phyloP scores from a whole-genome alignment of 2,888 invertebrate species.

The Myopa tessellatipennis region DNA sequence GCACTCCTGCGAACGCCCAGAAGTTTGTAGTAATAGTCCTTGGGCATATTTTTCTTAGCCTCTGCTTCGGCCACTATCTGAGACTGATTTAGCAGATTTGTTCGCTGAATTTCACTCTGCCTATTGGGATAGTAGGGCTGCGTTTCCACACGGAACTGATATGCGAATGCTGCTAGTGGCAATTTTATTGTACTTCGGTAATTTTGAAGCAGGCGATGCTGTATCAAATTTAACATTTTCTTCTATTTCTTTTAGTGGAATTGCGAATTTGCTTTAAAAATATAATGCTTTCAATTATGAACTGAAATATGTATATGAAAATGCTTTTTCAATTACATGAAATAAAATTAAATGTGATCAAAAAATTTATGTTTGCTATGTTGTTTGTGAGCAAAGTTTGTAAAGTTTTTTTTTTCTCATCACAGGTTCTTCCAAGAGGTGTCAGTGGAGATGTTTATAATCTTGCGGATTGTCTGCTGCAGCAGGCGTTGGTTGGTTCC shows the following conservation, averaged over 20 bases:
- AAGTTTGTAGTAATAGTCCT: slow-evolving; percentile 62
- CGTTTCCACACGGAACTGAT: slow-evolving; percentile 57
- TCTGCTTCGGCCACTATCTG: slow-evolving; percentile 47
- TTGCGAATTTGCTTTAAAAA: slow-evolving; percentile 40
- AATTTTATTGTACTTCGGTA: slow-evolving; percentile 42
- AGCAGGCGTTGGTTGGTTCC: slow-evolving; percentile 93
- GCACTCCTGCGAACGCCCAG: slow-evolving; percentile 58
- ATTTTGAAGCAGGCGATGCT: slow-evolving; percentile 49
- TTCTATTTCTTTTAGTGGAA: slow-evolving; percentile 39
- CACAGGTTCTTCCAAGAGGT: slow-evolving; percentile 81
- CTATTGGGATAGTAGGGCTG: slow-evolving; percentile 60
- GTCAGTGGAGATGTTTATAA: slow-evolving; percentile 94
- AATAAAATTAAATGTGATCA: not conserved
- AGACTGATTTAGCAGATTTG: slow-evolving; percentile 46
- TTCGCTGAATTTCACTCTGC: slow-evolving; percentile 53
- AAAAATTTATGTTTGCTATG: slow-evolving; percentile 27
- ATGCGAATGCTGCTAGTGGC: slow-evolving; percentile 44
- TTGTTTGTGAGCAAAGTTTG: slow-evolving; percentile 21
- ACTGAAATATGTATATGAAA: slow-evolving; percentile 41
- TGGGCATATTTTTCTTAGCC: slow-evolving; percentile 52
- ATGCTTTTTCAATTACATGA: slow-evolving; percentile 14
- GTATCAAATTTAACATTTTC: slow-evolving; percentile 52
- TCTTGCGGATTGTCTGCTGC: slow-evolving; percentile 90
- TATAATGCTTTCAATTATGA: slow-evolving; percentile 30
- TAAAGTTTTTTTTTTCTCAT: slow-evolving; percentile 34